Conservation (phyloP, 2,113 vertebrate species). For the Struthio camelus region DNA sequence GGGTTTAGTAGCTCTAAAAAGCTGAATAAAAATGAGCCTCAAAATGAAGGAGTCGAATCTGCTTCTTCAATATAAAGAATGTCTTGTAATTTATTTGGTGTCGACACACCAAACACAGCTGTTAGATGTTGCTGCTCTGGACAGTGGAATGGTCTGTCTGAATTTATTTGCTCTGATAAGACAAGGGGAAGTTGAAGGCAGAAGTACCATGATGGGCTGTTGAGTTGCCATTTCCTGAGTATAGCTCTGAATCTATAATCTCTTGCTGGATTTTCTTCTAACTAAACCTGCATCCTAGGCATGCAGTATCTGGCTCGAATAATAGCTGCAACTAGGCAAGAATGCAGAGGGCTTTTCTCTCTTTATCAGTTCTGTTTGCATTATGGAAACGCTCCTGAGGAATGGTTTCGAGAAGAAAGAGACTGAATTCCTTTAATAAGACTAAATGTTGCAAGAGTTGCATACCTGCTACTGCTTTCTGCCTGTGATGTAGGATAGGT, state of each 20-base stretch:
- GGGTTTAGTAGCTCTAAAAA: background rate
- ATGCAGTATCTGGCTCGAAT: background rate
- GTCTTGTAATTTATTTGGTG: conserved; percentile 12
- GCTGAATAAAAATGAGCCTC: background rate
- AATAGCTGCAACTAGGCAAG: background rate
- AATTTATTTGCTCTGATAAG: background rate
- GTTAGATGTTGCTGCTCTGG: background rate
- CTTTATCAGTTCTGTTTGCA: background rate
- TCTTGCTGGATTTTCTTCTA: background rate
- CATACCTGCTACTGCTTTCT: background rate
- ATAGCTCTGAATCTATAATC: background rate
- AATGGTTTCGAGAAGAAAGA: background rate
- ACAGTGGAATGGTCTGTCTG: background rate
- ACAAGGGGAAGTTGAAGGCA: background rate
- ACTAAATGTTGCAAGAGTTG: background rate
- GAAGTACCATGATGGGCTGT: background rate
- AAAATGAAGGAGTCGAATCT: conserved; percentile 6
- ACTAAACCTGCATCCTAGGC: background rate
- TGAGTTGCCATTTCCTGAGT: background rate
- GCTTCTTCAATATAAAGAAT: background rate
- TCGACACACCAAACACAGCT: background rate
- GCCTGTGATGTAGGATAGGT: background rate
- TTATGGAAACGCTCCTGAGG: background rate
- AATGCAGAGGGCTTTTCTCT: conserved; percentile 23
- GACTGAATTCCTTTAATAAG: background rate